Base-by-base conservation (phyloP, 2,888 invertebrate species). In the Deilephila porcellus region DNA sequence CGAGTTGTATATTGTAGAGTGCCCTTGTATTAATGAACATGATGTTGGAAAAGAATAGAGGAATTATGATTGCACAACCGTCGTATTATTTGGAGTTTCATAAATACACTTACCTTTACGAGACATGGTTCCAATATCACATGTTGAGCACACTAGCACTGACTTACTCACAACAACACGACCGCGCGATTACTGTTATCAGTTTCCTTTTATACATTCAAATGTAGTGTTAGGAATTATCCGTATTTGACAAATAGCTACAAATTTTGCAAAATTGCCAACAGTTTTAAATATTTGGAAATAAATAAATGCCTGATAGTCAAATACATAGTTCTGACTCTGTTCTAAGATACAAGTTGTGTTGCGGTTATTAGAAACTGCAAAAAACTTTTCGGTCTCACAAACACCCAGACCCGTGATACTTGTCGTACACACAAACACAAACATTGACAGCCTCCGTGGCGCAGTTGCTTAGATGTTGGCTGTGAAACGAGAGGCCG, bases 141-240 rank as follows among this genome's bases (percentile, higher is more conserved):
- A 67, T 67, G 25, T 52, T 63, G 6, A 19, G 14, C 29, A 25
- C 29, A 60, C 11, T 29, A 11, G 29, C 60, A 60, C 60, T 7
- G 60, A 29, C 45, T 20, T 3, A 67, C 64, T 64, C 64, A 52
- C 52, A 52, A 52, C 34, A 25, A 67, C 59, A 37, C 53, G 19
- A 14, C 34, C 59, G 20, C n/a, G 64, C 62, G 71, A 63, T 62
- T 70, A 29, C 34, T 17, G 72, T 74, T 77, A 77, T 77, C 75
- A 71, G 59, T 70, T 75, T 71, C 74, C 73, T 77, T 72, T 56
- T 62, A 62, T 74, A 70, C 63, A 60, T 67, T 5, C 64, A 45
- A 67, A 37, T 37, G 34, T 37, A 56, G 67, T 45, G 67, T 14
- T 64, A 67, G 3, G 67, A 67, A 63, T 63, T n/a, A 56, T n/a